Conservation (phyloP, 2,888 invertebrate species). For the Nudaria mundana region DNA sequence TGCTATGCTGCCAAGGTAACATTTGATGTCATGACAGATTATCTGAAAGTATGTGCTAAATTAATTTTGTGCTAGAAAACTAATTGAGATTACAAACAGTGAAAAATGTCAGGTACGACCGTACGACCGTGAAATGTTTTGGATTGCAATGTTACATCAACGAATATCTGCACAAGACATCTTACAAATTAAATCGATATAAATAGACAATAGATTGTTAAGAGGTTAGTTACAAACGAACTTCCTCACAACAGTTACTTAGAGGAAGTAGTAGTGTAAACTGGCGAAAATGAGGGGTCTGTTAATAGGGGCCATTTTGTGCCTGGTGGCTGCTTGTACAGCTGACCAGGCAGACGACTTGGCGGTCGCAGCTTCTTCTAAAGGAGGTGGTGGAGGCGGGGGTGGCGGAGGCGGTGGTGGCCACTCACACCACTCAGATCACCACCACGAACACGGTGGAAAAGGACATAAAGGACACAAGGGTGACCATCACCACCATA, state of each 20-base stretch:
- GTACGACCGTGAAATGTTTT: conserved; percentile 11
- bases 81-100: conserved; percentile 6
- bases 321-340: conserved; percentile 59
- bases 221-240: conserved; percentile 20
- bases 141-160: conserved; percentile 10
- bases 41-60: no score
- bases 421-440: conserved; percentile 83
- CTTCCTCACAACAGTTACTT: conserved; percentile 12
- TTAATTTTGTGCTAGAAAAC: no score
- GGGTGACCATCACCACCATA: conserved; percentile 87
- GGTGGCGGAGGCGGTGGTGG: conserved; percentile 76
- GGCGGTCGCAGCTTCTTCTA: conserved; percentile 77
- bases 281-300: conserved; percentile 49
- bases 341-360: conserved; percentile 52
- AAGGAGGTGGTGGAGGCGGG: conserved; percentile 42
- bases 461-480: conserved; percentile 90
- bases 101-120: conserved; percentile 1
- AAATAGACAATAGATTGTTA: conserved; percentile 49
- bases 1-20: no score
- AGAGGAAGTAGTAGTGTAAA: conserved; percentile 5
- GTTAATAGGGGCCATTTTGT: conserved; percentile 57
- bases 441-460: conserved; percentile 86
- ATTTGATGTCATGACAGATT: no score
- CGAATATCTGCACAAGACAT: conserved; percentile 12
- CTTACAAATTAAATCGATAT: conserved; percentile 46